Evolutionary conservation across 2,888 invertebrate genomes (phyloP), one percentile per base, ranked within the genome.

Genomic region (Drosophila paranaensis): DNA sequence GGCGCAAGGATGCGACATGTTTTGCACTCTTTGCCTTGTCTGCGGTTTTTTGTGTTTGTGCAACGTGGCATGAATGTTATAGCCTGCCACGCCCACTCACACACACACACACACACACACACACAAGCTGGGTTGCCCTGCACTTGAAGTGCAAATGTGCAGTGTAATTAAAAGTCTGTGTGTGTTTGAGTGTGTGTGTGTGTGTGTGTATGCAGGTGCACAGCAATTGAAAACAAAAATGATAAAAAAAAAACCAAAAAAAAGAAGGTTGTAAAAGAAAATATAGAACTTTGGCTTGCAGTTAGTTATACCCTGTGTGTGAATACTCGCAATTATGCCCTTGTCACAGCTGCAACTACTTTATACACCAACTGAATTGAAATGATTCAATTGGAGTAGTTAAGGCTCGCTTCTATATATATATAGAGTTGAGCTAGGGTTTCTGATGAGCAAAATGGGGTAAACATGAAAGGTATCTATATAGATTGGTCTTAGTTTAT

Each of bases 91-190:
- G 40, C 62, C 45, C 50, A 10, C 40, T 13, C 43, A 33, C 40
- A n/a, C 50, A 39, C 40, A 14, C 43, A 33, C 40, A n/a, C 50
- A 39, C 40, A 14, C 43, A 45, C 46, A 53, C 43, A 14, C 42
- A 40, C 16, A 30, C 16, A 70, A 63, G 66, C 61, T 60, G 58
- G 2, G 56, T 70, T 62, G 57, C 71, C 64, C 82, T 81, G 84
- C 82, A 84, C 68, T 71, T 80, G 78, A 84, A 84, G 87, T 84
- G 84, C 82, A 84, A 84, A 83, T 84, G 87, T 84, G 84, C 84
- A 84, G 76, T 87, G 87, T 87, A 85, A 85, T 85, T 87, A 87
- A 84, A 87, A 81, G 68, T 74, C 64, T 69, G 69, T 65, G 65
- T 46, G 60, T 57, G 35, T 75, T n/a, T n/a, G n/a, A n/a, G n/a